Evolutionary conservation across 2,113 vertebrate species (phyloP).

Genomic region (Pelobates fuscus): DNA sequence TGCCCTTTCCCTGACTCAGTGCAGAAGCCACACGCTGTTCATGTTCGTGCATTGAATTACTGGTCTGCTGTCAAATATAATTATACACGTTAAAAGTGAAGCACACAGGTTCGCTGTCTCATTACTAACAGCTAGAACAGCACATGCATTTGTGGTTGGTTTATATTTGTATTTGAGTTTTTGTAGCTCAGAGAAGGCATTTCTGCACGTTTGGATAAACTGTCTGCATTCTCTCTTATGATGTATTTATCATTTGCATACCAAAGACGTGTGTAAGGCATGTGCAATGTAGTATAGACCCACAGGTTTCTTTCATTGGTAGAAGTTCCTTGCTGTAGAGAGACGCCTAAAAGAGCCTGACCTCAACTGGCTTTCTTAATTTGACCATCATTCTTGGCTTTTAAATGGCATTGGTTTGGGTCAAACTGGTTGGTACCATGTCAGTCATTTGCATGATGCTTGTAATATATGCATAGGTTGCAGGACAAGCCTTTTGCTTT

Average conservation of each 20-base stretch:
- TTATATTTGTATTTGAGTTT: conserved; percentile 54
- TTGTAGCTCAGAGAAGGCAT: conserved; percentile 59
- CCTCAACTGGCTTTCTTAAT: conserved; percentile 50
- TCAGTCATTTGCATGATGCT: no score
- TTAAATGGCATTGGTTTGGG: conserved; percentile 51
- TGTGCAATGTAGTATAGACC: neutral
- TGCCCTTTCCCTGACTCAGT: conserved; percentile 40
- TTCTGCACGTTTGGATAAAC: conserved; percentile 60
- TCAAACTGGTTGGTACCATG: conserved; percentile 9
- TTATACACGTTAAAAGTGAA: conserved; percentile 66
- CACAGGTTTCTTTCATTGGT: neutral
- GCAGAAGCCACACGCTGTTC: conserved; percentile 58
- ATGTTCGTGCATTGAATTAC: conserved; percentile 72
- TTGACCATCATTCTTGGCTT: conserved; percentile 53
- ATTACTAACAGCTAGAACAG: conserved; percentile 50
- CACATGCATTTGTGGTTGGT: conserved; percentile 53
- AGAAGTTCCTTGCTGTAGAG: conserved; percentile 34
- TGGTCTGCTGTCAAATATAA: conserved; percentile 73
- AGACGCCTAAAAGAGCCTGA: conserved; percentile 10
- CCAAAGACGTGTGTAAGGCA: neutral
- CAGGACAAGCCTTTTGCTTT: no score
- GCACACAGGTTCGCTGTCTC: conserved; percentile 70
- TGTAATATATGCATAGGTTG: no score
- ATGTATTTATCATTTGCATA: conserved; percentile 34
- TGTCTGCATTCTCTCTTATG: conserved; percentile 52